Base-by-base conservation (phyloP, 1,140 invertebrate genomes). In the Penaeus vannamei region DNA sequence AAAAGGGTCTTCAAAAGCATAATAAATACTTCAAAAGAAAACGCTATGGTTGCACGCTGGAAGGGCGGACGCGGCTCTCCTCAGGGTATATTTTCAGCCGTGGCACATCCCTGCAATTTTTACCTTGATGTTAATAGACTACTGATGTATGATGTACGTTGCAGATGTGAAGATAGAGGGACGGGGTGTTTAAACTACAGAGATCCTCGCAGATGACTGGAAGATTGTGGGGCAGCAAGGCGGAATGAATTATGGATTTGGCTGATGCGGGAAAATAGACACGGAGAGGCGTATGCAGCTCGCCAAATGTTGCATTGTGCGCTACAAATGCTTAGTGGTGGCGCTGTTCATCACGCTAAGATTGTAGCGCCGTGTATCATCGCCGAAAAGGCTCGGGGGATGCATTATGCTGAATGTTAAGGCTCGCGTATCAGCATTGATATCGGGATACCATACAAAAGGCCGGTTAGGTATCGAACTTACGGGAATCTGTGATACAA, bases 171-270 rank as follows among this genome's bases (percentile, higher is more conserved):
- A 90, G 89, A 90, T 90, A 90, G 80, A 90, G 81, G 60, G 82
- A 84, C 89, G 82, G 84, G 85, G 89, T 90, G 89, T 87, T 90
- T 90, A 90, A 90, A 90, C 89, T 90, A 86, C 89, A 90, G 85
- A 87, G 85, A 86, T 86, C 80, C 85, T 90, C 69, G 82, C 81
- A 90, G 89, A 90, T 90, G 79, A 84, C 85, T 86, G 85, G 79
- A 86, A 90, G 89, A 90, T 90, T 86, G 87, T 60, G 72, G 85
- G 85, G 77, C 72, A 79, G 85, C 62, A 85, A 62, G 72, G 81
- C 81, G 36, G 81, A 85, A 86, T 84, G 84, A 86, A 84, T 86
- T 90, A 86, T 87, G 81, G 85, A 86, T 86, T 90, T 86, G 85
- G 85, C 76, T 84, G 85, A 85, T 86, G 62, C 89, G 62, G 79